Evolutionary conservation across 2,113 vertebrate genomes (phyloP), one percentile per base, ranked within the genome.

Genomic region (Xenus cinereus): DNA sequence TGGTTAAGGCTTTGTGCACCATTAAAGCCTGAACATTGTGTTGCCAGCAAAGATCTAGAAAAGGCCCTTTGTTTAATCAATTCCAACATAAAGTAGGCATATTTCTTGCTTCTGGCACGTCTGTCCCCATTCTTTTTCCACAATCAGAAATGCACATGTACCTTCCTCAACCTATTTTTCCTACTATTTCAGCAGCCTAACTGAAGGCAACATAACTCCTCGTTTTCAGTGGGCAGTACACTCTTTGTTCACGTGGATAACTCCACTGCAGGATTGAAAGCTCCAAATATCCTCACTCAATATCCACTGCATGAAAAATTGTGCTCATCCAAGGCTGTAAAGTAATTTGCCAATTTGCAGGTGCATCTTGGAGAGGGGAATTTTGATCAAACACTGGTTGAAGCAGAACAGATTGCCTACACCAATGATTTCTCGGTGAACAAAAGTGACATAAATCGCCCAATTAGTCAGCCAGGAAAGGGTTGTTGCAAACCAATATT

Each of bases 321-420:
- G 79, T 88, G 57, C 57, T 76, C 51, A 85, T 87, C 53, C 77
- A 78, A 87, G 80, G 60, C 66, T 93, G 68, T 91, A 90, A 89
- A 95, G 45, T 68, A 92, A 91, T 95, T 92, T 96, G n/a, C 89
- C 77, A 93, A 46, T 79, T 87, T 93, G 66, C 89, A 93, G 80
- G 84, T 94, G 77, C 45, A 84, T 73, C 57, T 89, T 76, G 66
- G 57, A 92, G 32, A 89, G 12, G 20, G 9, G 62, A 92, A 89
- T 73, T 92, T 95, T 95, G 90, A 89, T 82, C 95, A 95, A 91
- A 90, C 83, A 69, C 57, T 81, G 54, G 80, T 69, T 89, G 86
- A 97, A 96, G 86, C 53, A 90, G 88, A 89, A 92, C 89, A 93
- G 89, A 87, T 97, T 95, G 73, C 48, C 77, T 79, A 76, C 80